Percentiles rank a stretch among this genome's conserved stretches.
These are phyloP conservation scores for Platyrinchus mystaceus DNA, from an alignment of 2,797 vertebrate genomes.

Conservation along the genomic window DNA sequence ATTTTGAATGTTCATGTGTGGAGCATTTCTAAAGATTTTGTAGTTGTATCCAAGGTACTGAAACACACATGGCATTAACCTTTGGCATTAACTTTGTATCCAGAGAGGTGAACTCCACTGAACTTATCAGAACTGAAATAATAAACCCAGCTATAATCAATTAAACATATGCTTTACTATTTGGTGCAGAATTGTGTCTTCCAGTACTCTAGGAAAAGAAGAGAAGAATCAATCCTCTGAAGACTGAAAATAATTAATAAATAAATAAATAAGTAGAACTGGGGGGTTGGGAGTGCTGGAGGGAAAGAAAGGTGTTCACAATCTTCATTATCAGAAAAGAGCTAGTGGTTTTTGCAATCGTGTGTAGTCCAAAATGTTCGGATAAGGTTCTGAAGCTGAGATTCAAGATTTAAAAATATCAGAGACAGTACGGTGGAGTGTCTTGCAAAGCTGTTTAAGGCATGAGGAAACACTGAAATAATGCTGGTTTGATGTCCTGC, in stretches of 20 bases:
- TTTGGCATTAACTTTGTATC: background rate
- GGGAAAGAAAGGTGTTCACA: background rate
- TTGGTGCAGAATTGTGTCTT: background rate
- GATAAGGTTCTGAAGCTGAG: background rate
- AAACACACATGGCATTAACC: background rate
- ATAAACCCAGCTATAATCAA: background rate
- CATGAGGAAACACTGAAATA: background rate
- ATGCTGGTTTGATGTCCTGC: background rate
- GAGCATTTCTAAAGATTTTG: background rate
- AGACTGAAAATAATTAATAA: background rate
- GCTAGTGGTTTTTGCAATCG: background rate
- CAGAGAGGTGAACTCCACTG: background rate
- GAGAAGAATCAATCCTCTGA: background rate
- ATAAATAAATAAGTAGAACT: background rate
- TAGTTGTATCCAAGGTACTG: background rate
- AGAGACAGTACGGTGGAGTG: background rate
- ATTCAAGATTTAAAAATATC: background rate
- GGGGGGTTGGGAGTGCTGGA: rapidly evolving
- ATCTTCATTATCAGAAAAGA: background rate
- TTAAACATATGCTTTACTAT: background rate
- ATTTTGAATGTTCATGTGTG: background rate
- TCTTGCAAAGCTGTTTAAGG: background rate
- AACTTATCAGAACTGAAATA: background rate
- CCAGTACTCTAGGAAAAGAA: background rate
- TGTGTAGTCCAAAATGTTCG: background rate